These are phyloP conservation scores for Macrocentrus cingulum DNA, from an alignment of 1,140 invertebrate species.

Conservation along the genomic window DNA sequence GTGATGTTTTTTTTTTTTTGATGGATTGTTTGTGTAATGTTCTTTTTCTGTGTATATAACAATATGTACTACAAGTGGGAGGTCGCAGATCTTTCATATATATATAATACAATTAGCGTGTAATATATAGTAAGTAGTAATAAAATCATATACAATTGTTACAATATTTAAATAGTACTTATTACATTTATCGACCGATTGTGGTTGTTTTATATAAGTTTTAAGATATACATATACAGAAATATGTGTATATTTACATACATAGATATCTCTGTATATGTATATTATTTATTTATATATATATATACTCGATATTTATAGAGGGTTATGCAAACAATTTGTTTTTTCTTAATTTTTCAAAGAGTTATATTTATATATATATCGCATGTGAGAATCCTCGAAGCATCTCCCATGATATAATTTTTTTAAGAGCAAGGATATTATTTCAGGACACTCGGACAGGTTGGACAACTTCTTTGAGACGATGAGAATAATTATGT, in stretches of 20 bases:
- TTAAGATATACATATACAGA: constrained; percentile 54
- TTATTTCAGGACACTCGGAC: neutral
- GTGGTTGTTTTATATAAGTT: constrained; percentile 41
- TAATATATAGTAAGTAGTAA: constrained; percentile 44
- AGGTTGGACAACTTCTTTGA: neutral
- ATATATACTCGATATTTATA: constrained; percentile 54
- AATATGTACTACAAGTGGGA: constrained; percentile 55
- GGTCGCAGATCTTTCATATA: constrained; percentile 58
- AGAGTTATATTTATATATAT: constrained; percentile 9
- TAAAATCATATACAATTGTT: constrained; percentile 62
- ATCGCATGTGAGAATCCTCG: constrained; percentile 21
- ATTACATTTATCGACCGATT: constrained; percentile 54
- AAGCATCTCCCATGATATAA: neutral
- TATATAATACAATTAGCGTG: constrained; percentile 61
- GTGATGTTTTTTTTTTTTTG: constrained; percentile 39
- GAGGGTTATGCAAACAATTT: constrained; percentile 45
- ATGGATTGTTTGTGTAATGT: neutral
- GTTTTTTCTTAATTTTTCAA: constrained; percentile 31
- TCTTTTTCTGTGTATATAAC: constrained; percentile 20
- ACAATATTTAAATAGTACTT: constrained; percentile 62
- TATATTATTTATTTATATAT: constrained; percentile 40
- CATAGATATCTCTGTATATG: constrained; percentile 48
- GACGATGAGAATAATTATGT: neutral
- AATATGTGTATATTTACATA: constrained; percentile 38
- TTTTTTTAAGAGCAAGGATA: neutral